Percentiles rank a stretch among this genome's conserved stretches.
These are phyloP conservation scores for Stylophora pistillata DNA, from an alignment of 64 coral and sea anemone genomes.

Conservation along the genomic window DNA sequence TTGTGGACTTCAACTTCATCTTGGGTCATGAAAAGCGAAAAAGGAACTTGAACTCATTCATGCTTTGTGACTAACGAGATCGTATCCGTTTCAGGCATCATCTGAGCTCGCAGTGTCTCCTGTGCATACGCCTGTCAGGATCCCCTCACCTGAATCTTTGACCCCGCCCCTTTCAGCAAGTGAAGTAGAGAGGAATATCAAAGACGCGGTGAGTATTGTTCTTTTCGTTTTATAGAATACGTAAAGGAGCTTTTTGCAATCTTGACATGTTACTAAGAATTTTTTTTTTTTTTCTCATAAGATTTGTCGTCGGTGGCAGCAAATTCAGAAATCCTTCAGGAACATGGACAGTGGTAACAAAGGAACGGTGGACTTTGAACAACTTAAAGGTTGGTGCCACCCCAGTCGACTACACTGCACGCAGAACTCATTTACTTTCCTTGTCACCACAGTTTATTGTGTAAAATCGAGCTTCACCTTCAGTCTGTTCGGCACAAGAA, in stretches of 20 bases:
- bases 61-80: neutral
- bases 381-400: slow-evolving; percentile 54
- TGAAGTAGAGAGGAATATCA: slow-evolving; percentile 78
- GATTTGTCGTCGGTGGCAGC: slow-evolving; percentile 88
- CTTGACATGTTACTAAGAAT: too few relatives aligned
- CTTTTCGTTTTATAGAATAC: too few relatives aligned
- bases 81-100: slow-evolving; percentile 18
- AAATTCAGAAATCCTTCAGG: slow-evolving; percentile 84
- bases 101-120: slow-evolving; percentile 61
- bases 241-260: too few relatives aligned
- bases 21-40: neutral
- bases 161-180: slow-evolving; percentile 70
- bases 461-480: too few relatives aligned
- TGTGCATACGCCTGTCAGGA: slow-evolving; percentile 51
- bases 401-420: neutral
- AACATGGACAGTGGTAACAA: slow-evolving; percentile 61
- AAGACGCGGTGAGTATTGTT: slow-evolving; percentile 60
- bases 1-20: too few relatives aligned
- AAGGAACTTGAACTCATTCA: neutral
- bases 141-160: slow-evolving; percentile 52
- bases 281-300: neutral
- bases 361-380: slow-evolving; percentile 61
- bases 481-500: too few relatives aligned
- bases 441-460: too few relatives aligned
- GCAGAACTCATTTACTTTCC: too few relatives aligned